Conservation (phyloP, 2,113 vertebrate genomes). For the Triplophysa siluroides region DNA sequence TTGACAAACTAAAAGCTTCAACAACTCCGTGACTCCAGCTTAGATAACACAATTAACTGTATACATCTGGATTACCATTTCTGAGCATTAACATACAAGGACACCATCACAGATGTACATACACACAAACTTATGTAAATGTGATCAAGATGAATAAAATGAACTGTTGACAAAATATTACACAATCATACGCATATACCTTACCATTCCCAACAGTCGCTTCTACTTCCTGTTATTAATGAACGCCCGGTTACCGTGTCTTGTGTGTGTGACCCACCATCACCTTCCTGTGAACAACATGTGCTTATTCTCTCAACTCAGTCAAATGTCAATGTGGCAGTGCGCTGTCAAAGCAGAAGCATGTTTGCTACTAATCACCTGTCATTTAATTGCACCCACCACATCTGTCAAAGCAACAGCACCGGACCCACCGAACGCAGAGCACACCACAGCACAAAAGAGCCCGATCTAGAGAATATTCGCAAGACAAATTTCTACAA, state of each 20-base stretch:
- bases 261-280: not conserved
- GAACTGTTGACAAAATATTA: not conserved
- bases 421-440: not conserved
- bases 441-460: constrained; percentile 1
- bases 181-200: too few relatives aligned
- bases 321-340: constrained; percentile 85
- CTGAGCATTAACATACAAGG: too few relatives aligned
- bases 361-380: constrained; percentile 94
- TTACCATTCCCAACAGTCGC: too few relatives aligned
- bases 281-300: not conserved
- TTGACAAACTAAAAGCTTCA: not conserved
- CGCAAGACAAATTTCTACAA: not conserved
- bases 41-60: too few relatives aligned
- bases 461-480: not conserved
- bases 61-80: too few relatives aligned
- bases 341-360: constrained; percentile 89
- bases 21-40: too few relatives aligned
- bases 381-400: constrained; percentile 88
- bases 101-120: not conserved
- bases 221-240: too few relatives aligned
- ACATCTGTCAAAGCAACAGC: constrained; percentile 80
- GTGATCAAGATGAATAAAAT: not conserved
- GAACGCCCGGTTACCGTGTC: not conserved
- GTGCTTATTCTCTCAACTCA: constrained; percentile 70
- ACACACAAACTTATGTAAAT: not conserved